Evolutionary conservation across 2,797 vertebrate genomes (phyloP).

Genomic region (Chrysocyon brachyurus): DNA sequence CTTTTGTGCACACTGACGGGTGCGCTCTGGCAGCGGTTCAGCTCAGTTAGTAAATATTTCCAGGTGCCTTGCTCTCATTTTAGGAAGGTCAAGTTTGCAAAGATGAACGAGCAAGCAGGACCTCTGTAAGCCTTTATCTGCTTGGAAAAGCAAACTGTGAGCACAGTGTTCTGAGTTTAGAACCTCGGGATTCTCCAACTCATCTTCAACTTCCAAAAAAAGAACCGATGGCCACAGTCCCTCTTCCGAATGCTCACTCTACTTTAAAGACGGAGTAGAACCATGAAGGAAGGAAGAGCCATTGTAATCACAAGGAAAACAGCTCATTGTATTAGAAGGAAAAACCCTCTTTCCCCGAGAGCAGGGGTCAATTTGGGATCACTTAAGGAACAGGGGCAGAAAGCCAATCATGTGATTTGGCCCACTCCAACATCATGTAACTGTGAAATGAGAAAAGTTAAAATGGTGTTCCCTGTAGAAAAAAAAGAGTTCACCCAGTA

Average conservation of each 20-base stretch:
- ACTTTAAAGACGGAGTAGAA: slow-evolving; percentile 73
- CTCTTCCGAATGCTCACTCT: slow-evolving; percentile 59
- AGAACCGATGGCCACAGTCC: slow-evolving; percentile 59
- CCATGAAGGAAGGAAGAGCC: slow-evolving; percentile 38
- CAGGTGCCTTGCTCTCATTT: slow-evolving; percentile 86
- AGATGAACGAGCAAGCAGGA: slow-evolving; percentile 83
- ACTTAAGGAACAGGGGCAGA: slow-evolving; percentile 58
- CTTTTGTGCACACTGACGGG: slow-evolving; percentile 72
- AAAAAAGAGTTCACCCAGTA: slow-evolving; percentile 80
- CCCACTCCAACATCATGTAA: slow-evolving; percentile 72
- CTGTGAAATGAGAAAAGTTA: slow-evolving; percentile 78
- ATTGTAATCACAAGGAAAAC: neutral
- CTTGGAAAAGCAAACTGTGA: slow-evolving; percentile 82
- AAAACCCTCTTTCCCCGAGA: slow-evolving; percentile 61
- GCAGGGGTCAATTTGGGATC: slow-evolving; percentile 35
- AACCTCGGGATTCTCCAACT: slow-evolving; percentile 64
- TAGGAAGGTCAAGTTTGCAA: slow-evolving; percentile 86
- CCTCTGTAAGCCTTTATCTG: slow-evolving; percentile 82
- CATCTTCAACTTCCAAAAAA: slow-evolving; percentile 56
- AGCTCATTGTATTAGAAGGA: neutral
- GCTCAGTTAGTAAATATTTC: slow-evolving; percentile 87
- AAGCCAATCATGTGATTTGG: slow-evolving; percentile 62
- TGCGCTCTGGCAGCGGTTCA: slow-evolving; percentile 78
- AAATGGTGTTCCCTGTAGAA: slow-evolving; percentile 79
- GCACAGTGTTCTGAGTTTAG: slow-evolving; percentile 75